Evolutionary conservation across 2,797 vertebrate species (phyloP), one percentile per base, ranked within the genome.

Genomic region (Morelia viridis): DNA sequence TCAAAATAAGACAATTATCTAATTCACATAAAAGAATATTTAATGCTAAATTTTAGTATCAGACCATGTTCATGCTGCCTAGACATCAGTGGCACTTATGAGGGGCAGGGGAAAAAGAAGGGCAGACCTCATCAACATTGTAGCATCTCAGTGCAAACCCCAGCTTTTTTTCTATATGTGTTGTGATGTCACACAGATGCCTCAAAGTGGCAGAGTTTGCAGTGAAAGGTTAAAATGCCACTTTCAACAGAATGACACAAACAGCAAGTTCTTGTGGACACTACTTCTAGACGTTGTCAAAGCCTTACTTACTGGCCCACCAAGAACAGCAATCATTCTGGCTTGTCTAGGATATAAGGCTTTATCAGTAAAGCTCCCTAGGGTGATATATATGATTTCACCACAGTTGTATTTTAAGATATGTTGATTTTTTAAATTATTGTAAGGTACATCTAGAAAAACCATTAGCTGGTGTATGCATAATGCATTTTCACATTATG

Each of bases 1-100:
- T 53, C 19, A 85, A 61, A 80, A 84, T 56, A 80, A 80, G 46
- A 46, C 19, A 80, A 80, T 80, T 2, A 61, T 90, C 56, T 58
- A 61, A 26, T 76, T 80, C 28, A 61, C n/a, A 61, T 60, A 62
- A 89, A 56, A 57, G 31, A 93, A 95, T 88, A 80, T 80, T 80
- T 46, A 46, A 11, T 46, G 41, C 76, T 80, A 4, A 80, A 80
- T 80, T 41, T 41, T 76, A 76, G 41, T 22, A 41, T 76, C 71
- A 41, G 35, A 76, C 41, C 68, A 76, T 1, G 0, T 35, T 41
- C 4, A 41, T 41, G 3, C 4, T 76, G 71, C 19, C 3, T 76
- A 19, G 35, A 41, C 19, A 76, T 76, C 19, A 41, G 31, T 76
- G 31, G 17, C 68, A 41, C 17, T 8, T 41, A 76, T 15, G 71